Base-by-base conservation (phyloP, 2,888 invertebrate species). In the Gasteruption jaculator region DNA sequence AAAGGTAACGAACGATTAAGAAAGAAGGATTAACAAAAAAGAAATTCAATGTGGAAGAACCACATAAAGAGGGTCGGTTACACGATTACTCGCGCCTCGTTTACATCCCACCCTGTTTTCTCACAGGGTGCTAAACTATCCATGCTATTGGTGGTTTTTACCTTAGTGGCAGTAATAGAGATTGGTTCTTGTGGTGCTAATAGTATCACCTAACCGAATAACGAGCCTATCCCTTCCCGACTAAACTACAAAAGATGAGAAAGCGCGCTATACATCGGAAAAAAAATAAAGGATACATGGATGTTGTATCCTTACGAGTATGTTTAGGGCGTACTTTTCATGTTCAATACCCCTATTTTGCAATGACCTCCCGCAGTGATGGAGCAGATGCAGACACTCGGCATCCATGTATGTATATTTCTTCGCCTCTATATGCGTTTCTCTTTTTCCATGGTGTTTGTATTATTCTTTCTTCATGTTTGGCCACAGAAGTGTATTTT, bases 401-500 rank as follows among this genome's bases (percentile, higher is more conserved):
- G 58, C 56, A 57, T 58, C 56, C 51, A 50, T 30, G 16, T 34
- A 41, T 20, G 33, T n/a, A 30, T 11, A 11, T 7, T 21, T 10
- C 16, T 12, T 38, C 11, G 21, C 14, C 11, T 15, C 14, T 12
- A 50, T 48, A 41, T 47, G 45, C 38, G n/a, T n/a, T n/a, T n/a
- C n/a, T n/a, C n/a, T n/a, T n/a, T n/a, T n/a, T n/a, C n/a, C n/a
- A n/a, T 38, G 31, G 47, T 42, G 40, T 41, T 56, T 50, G 55
- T 59, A 58, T 57, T 56, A 47, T 56, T 52, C 54, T 57, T 56
- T 56, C 42, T 48, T 45, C 49, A 52, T 66, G 66, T 65, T 68
- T 67, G 59, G 62, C 68, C 68, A 61, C 68, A 68, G 59, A 65
- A 67, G 65, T 65, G 61, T 66, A 60, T 60, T 62, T 63, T 54